A percentile compares a stretch with the other conserved stretches of the same genome.
phyloP scores from a whole-genome alignment of 2,113 vertebrate genomes.

The Chionodraco myersi region DNA sequence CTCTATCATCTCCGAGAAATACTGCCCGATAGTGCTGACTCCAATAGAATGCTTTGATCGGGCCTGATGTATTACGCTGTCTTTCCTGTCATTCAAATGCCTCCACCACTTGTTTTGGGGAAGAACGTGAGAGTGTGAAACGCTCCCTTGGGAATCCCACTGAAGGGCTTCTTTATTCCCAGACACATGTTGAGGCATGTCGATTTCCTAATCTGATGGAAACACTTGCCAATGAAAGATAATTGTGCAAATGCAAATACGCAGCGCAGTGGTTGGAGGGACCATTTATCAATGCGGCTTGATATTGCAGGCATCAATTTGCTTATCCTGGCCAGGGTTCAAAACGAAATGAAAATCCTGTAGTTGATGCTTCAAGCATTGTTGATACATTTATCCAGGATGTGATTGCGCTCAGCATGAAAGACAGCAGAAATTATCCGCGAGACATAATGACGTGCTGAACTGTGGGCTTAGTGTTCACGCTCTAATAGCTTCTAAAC shows the following conservation, averaged over 20 bases:
- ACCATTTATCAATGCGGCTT: constrained; percentile 60
- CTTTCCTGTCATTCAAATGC: constrained; percentile 80
- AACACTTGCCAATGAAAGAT: constrained; percentile 42
- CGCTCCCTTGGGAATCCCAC: constrained; percentile 57
- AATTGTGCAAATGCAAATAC: constrained; percentile 65
- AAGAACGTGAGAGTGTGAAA: constrained; percentile 56
- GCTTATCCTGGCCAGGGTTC: constrained; percentile 60
- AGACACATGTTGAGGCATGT: constrained; percentile 55
- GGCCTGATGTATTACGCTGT: constrained; percentile 79
- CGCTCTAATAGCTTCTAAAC: constrained; percentile 43
- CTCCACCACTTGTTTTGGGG: constrained; percentile 70
- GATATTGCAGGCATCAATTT: constrained; percentile 51
- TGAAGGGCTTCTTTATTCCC: constrained; percentile 41
- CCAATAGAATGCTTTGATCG: constrained; percentile 76
- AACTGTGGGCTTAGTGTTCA: constrained; percentile 40
- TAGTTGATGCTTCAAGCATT: constrained; percentile 42
- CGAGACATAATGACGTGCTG: constrained; percentile 54
- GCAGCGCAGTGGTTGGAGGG: constrained; percentile 30
- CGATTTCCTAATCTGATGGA: constrained; percentile 49
- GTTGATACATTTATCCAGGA: constrained; percentile 51
- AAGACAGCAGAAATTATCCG: constrained; percentile 49
- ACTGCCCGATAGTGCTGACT: constrained; percentile 80
- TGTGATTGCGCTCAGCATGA: constrained; percentile 43
- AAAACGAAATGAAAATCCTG: constrained; percentile 60
- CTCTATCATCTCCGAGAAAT: constrained; percentile 76